phyloP scores from a whole-genome alignment of 2,113 vertebrate genomes.

The Etheostoma cragini region DNA sequence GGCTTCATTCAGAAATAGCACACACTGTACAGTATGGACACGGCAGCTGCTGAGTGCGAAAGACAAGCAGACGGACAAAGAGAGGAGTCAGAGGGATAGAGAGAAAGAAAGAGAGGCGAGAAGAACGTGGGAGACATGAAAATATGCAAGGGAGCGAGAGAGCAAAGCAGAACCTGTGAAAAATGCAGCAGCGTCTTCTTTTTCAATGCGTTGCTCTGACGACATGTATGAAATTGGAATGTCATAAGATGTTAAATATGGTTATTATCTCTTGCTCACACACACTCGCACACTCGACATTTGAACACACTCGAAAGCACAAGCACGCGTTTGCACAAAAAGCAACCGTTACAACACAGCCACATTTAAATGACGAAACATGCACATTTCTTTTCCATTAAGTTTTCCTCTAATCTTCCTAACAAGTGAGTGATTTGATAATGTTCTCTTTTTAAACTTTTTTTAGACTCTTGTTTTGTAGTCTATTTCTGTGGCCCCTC shows the following conservation, averaged over 20 bases:
- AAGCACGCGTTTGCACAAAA: constrained; percentile 44
- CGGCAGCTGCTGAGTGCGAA: constrained; percentile 81
- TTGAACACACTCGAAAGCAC: constrained; percentile 49
- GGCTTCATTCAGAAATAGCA: constrained; percentile 83
- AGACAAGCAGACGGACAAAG: constrained; percentile 82
- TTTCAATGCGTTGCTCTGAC: constrained; percentile 74
- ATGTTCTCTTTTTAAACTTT: constrained; percentile 65
- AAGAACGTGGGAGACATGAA: constrained; percentile 81
- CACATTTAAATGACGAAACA: constrained; percentile 59
- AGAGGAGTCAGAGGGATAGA: constrained; percentile 74
- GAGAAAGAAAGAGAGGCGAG: constrained; percentile 55
- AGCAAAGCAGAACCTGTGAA: constrained; percentile 83
- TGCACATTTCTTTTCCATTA: constrained; percentile 26
- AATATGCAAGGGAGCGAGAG: constrained; percentile 73
- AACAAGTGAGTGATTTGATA: constrained; percentile 61
- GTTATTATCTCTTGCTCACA: constrained; percentile 77
- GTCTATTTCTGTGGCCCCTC: constrained; percentile 78
- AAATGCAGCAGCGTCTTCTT: constrained; percentile 79
- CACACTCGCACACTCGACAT: constrained; percentile 51
- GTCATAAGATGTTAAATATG: constrained; percentile 82
- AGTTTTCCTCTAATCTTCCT: constrained; percentile 66
- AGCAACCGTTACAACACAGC: constrained; percentile 29
- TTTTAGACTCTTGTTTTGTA: constrained; percentile 65
- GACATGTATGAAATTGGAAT: constrained; percentile 82
- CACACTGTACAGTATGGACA: constrained; percentile 82